Percentiles rank a stretch among this genome's conserved stretches.
Conservation (phyloP, 2,797 vertebrate species). For the Epinephelus coioides region DNA sequence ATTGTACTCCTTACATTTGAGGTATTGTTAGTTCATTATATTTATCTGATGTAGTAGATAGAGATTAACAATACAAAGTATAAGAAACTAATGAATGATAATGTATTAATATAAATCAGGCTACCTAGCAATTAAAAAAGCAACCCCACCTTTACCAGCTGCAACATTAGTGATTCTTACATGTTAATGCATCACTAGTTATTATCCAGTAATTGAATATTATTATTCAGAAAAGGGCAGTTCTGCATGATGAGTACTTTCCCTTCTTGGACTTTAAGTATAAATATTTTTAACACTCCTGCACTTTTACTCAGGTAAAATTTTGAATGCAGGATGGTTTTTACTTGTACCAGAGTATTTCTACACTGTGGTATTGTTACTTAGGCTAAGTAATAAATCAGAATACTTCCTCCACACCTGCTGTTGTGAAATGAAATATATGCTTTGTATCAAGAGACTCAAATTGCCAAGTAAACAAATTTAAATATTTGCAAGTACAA, state of each 20-base stretch:
- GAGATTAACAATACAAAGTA: background rate
- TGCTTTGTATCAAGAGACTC: background rate
- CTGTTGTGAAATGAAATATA: background rate
- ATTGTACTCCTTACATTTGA: background rate
- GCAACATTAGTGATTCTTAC: background rate
- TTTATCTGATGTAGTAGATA: too few species aligned
- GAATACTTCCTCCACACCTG: background rate
- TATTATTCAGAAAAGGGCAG: background rate
- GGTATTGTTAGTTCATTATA: background rate
- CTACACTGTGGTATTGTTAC: background rate
- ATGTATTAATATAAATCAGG: background rate
- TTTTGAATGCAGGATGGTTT: background rate
- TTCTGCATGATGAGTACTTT: background rate
- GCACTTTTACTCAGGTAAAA: background rate
- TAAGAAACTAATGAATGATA: background rate
- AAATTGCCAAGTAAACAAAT: background rate
- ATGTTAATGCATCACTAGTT: background rate
- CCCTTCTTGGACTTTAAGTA: background rate
- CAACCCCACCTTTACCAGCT: background rate
- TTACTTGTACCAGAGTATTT: background rate
- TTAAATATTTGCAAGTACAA: too few species aligned
- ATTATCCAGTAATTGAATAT: background rate
- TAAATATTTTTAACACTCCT: background rate
- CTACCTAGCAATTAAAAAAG: background rate
- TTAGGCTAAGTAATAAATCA: background rate